Evolutionary conservation across 2,888 invertebrate species (phyloP), one percentile per base, ranked within the genome.

Genomic region (Rhogogaster chlorosoma): DNA sequence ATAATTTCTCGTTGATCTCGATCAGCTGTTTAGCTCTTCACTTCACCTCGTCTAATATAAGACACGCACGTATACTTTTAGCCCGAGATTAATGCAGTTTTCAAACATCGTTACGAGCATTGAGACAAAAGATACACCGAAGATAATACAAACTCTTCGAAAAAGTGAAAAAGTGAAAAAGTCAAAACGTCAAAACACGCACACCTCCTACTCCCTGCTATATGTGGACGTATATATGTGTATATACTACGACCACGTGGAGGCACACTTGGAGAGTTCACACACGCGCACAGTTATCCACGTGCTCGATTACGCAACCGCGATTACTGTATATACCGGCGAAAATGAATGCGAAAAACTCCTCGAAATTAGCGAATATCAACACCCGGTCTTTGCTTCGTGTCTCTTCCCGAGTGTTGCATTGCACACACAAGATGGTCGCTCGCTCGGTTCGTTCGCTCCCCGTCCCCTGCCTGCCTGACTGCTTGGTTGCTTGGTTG

Each of bases 341-440:
- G 29, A 77, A 53, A 77, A 77, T 77, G 9, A 22, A 26, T 18
- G 77, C 53, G 15, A 53, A 42, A 73, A 73, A 73, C 42, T 18
- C 71, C 10, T 22, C 18, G 71, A 73, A 73, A 73, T 42, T 42
- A 73, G 71, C 38, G 42, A 73, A 73, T 73, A 73, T 73, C 22
- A 38, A 42, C 38, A n/a, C n/a, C 71, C 38, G 38, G 71, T 73
- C 71, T 73, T 73, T 73, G 22, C 38, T 42, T 53, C 49, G 77
- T 77, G 77, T 53, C 77, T 77, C 49, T 77, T 77, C 77, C 49
- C 49, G 77, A 53, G 77, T 49, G 78, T 78, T 80, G 78, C 84
- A 84, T 78, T 29, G 84, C 84, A 82, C 84, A 71, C 84, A 70
- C 84, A 85, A 85, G 84, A 85, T 85, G 84, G 84, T 82, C 84